A percentile compares a stretch with the other conserved stretches of the same genome.
Evolutionary conservation across 2,113 vertebrate genomes (phyloP).

Genomic region (Antechinus stuartii): DNA sequence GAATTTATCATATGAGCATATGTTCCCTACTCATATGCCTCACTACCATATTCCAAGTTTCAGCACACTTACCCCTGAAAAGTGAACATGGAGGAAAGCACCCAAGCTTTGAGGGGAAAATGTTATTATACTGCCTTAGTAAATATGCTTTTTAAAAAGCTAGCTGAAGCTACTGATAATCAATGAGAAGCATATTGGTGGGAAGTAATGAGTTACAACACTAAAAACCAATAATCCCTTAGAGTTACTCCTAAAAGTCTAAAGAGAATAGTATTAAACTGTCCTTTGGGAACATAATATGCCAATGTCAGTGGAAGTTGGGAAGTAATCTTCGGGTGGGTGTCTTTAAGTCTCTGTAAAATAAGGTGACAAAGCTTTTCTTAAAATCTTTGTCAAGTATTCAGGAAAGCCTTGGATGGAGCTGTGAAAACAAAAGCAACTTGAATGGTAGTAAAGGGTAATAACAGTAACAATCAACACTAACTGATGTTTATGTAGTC

Average conservation of each 20-base stretch:
- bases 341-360: not conserved
- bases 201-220: not conserved
- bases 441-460: not conserved
- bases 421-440: not conserved
- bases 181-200: not conserved
- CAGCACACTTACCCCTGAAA: not conserved
- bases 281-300: not conserved
- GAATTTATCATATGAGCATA: not conserved
- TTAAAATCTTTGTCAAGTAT: not conserved
- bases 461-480: not conserved
- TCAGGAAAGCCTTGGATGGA: not conserved
- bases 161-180: not conserved
- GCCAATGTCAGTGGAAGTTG: not conserved
- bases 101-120: not conserved
- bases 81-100: not conserved
- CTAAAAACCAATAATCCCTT: not conserved
- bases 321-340: too few relatives aligned
- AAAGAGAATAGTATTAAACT: not conserved
- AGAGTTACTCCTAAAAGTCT: not conserved
- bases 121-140: not conserved
- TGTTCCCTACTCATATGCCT: not conserved
- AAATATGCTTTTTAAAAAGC: not conserved
- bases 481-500: not conserved
- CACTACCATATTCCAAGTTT: not conserved
- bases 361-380: too few relatives aligned